A percentile compares a stretch with the other conserved stretches of the same genome.
Evolutionary conservation across 2,797 vertebrate genomes (phyloP).

Genomic region (Phoeniculus purpureus): DNA sequence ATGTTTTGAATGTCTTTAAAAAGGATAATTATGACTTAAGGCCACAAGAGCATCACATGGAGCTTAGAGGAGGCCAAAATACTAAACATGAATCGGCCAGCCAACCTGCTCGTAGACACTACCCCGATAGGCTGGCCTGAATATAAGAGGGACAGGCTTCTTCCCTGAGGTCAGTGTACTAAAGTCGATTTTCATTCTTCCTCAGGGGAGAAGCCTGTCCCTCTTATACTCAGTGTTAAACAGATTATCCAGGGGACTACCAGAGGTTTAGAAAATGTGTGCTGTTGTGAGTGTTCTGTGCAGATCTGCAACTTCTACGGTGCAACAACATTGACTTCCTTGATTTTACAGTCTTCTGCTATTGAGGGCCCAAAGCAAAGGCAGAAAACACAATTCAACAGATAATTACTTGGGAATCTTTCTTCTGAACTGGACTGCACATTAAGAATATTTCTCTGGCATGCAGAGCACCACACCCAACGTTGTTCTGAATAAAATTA

Average conservation of each 20-base stretch:
- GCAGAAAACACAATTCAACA: not conserved
- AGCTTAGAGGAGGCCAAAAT: not conserved
- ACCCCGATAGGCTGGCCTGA: not conserved
- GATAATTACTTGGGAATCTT: not conserved
- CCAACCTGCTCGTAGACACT: not conserved
- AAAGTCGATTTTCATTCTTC: not conserved
- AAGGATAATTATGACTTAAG: conserved; percentile 12
- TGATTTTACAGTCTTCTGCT: not conserved
- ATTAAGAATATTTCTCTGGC: not conserved
- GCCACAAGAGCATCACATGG: not conserved
- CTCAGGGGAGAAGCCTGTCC: not conserved
- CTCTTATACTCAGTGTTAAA: not conserved
- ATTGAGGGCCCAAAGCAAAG: not conserved
- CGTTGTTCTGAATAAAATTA: not conserved
- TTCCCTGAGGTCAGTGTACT: no score
- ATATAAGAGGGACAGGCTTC: not conserved
- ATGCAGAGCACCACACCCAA: not conserved
- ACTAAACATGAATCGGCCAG: not conserved
- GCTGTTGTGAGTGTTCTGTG: not conserved
- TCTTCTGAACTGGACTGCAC: not conserved
- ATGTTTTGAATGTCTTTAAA: not conserved
- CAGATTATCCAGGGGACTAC: not conserved
- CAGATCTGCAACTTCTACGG: not conserved
- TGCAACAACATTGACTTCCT: not conserved
- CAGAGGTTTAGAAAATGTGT: not conserved